Percentiles rank a stretch among this genome's conserved stretches.
Evolutionary conservation across 2,797 vertebrate species (phyloP).

Genomic region (Acanthis flammea): DNA sequence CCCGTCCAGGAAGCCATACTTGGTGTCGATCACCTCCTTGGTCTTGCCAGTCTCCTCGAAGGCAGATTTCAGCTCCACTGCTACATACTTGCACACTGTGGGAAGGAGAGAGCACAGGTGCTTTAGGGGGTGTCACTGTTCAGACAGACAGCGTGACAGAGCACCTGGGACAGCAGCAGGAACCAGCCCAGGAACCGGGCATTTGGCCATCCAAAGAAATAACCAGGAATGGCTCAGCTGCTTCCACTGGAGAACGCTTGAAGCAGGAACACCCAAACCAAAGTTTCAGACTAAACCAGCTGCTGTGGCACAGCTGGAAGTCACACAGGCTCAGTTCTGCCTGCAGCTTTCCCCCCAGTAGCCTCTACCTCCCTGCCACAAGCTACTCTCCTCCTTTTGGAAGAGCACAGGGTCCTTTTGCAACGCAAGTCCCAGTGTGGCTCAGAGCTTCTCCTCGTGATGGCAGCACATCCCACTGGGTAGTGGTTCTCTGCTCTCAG

Average conservation of each 20-base stretch:
- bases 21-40: slow-evolving; percentile 90
- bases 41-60: slow-evolving; percentile 94
- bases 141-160: fast-evolving
- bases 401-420: fast-evolving
- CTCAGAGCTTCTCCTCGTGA: fast-evolving
- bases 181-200: fast-evolving
- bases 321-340: fast-evolving
- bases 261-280: background rate
- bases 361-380: background rate
- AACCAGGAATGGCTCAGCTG: background rate
- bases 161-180: background rate
- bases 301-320: background rate
- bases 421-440: fast-evolving
- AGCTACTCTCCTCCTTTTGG: background rate
- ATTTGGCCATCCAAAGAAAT: background rate
- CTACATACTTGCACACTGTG: slow-evolving; percentile 93
- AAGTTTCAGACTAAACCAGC: background rate
- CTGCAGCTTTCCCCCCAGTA: background rate
- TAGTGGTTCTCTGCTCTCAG: background rate
- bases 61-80: slow-evolving; percentile 92
- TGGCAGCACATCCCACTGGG: fast-evolving
- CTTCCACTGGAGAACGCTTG: background rate
- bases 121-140: background rate
- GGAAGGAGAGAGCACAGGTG: background rate
- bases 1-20: slow-evolving; percentile 88